Conservation (phyloP, 2,113 vertebrate species). For the Urocynchramus pylzowi region DNA sequence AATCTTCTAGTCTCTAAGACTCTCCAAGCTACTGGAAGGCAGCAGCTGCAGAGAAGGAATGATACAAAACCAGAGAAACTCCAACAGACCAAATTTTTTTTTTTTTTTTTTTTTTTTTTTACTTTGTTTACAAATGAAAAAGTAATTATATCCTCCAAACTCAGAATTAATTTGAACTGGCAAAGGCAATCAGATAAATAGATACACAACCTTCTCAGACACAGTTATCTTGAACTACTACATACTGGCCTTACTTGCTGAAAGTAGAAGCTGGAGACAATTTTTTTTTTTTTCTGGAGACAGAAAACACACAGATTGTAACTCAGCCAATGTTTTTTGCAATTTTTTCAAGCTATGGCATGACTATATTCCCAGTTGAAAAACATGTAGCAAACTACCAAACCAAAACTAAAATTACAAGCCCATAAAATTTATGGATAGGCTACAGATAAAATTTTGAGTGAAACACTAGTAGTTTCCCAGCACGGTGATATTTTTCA, state of each 20-base stretch:
- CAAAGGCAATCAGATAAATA: not conserved
- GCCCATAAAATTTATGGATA: not conserved
- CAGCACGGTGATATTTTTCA: not conserved
- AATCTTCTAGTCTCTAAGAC: slow-evolving; percentile 35
- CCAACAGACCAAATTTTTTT: slow-evolving; percentile 2
- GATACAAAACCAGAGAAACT: slow-evolving; percentile 47
- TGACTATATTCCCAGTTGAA: accelerated
- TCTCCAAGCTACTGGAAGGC: slow-evolving; percentile 26
- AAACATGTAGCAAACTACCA: not conserved
- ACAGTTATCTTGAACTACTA: not conserved
- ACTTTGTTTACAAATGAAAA: slow-evolving; percentile 7
- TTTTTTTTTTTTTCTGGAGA: not conserved
- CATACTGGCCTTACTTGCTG: not conserved
- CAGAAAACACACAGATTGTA: not conserved
- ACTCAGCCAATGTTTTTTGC: not conserved
- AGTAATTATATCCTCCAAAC: not conserved
- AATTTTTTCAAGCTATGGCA: not conserved
- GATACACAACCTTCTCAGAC: not conserved
- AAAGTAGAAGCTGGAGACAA: not conserved
- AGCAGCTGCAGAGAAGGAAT: slow-evolving; percentile 62
- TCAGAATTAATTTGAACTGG: not conserved
- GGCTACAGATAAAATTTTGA: not conserved
- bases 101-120: not conserved
- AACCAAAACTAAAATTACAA: not conserved
- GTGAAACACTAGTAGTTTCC: not conserved